Conservation (phyloP, 2,888 invertebrate species). For the Clostera curtula region DNA sequence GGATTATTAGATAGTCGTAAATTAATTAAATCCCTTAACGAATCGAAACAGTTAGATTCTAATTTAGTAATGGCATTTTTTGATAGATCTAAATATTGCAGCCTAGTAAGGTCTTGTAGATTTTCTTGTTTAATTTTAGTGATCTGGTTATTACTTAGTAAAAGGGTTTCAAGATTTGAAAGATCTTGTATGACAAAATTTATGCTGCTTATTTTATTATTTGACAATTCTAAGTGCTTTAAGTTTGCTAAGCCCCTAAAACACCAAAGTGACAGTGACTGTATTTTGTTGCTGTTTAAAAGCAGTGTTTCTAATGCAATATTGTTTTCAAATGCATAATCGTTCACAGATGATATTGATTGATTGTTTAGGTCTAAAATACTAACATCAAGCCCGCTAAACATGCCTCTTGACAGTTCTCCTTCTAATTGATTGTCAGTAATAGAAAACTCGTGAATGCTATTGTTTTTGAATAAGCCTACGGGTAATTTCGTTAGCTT, state of each 20-base stretch:
- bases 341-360: slow-evolving; percentile 31
- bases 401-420: slow-evolving; percentile 33
- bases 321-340: slow-evolving; percentile 43
- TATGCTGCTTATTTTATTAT: slow-evolving; percentile 38
- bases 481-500: slow-evolving; percentile 33
- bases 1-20: slow-evolving; percentile 46
- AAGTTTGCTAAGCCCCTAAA: slow-evolving; percentile 33
- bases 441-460: slow-evolving; percentile 32
- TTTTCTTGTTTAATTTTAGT: slow-evolving; percentile 28
- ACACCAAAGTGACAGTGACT: slow-evolving; percentile 26
- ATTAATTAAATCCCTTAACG: slow-evolving; percentile 31
- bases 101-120: slow-evolving; percentile 26
- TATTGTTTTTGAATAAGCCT: slow-evolving; percentile 37
- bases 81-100: slow-evolving; percentile 45
- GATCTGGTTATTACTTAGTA: slow-evolving; percentile 37
- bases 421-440: slow-evolving; percentile 36
- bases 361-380: slow-evolving; percentile 40
- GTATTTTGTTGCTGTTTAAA: slow-evolving; percentile 41
- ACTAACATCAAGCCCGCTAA: slow-evolving; percentile 38
- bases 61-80: slow-evolving; percentile 40
- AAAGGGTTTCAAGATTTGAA: slow-evolving; percentile 28
- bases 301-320: slow-evolving; percentile 25
- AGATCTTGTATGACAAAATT: slow-evolving; percentile 39
- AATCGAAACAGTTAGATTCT: slow-evolving; percentile 33
- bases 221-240: slow-evolving; percentile 37